phyloP scores from a whole-genome alignment of 2,797 vertebrate species.

The Geotria australis region DNA sequence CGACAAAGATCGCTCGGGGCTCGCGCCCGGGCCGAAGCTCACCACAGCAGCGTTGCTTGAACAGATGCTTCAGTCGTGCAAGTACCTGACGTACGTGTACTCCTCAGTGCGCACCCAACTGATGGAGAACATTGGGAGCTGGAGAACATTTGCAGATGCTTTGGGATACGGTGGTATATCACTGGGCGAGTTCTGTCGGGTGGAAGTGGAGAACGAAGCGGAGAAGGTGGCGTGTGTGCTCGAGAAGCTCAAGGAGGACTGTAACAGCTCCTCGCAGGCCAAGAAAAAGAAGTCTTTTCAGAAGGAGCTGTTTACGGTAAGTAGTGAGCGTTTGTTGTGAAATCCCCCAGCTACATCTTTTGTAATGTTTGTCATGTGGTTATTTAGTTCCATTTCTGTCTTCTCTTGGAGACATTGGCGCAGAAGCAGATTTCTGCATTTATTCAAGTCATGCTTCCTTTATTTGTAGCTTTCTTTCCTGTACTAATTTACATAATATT shows the following conservation, averaged over 20 bases:
- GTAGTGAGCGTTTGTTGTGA: constrained; percentile 3
- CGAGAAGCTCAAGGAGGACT: constrained; percentile 90
- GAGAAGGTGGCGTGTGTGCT: constrained; percentile 71
- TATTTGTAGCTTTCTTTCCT: no score
- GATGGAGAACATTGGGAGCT: constrained; percentile 83
- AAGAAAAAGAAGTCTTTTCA: constrained; percentile 68
- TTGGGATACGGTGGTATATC: constrained; percentile 51
- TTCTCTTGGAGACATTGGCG: no score
- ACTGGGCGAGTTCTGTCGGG: constrained; percentile 48
- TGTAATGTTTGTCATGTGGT: no score
- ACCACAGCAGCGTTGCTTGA: constrained; percentile 49
- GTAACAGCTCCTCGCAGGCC: constrained; percentile 42
- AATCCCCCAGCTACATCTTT: no score
- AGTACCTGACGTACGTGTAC: constrained; percentile 88
- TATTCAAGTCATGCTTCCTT: no score
- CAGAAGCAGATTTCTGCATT: no score
- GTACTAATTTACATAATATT: no score
- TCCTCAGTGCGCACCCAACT: constrained; percentile 64
- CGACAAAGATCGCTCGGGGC: constrained; percentile 44
- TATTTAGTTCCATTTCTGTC: no score
- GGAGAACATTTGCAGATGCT: constrained; percentile 58
- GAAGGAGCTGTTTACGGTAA: constrained; percentile 80
- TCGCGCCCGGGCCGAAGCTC: constrained; percentile 48
- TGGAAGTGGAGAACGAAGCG: constrained; percentile 52
- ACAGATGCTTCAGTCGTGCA: constrained; percentile 73